A percentile compares a stretch with the other conserved stretches of the same genome.
Evolutionary conservation across 2,888 invertebrate genomes (phyloP).

Genomic region (Choreutis nemorana): DNA sequence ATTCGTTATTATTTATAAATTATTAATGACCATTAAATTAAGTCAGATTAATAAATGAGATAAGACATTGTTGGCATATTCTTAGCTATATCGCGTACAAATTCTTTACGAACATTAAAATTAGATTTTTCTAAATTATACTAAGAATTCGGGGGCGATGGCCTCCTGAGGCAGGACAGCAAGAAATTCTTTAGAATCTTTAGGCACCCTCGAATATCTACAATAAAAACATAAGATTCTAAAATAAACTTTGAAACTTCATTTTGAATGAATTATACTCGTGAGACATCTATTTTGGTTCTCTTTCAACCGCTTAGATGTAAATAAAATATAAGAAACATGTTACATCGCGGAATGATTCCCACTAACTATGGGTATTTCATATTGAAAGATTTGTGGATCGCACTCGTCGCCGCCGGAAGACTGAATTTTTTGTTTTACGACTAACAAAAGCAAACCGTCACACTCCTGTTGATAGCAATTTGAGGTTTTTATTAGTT

Average conservation of each 20-base stretch:
- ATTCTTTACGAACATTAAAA: too few relatives aligned
- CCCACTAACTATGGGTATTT: slow-evolving; percentile 30
- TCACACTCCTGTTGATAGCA: too few relatives aligned
- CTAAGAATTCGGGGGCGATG: slow-evolving; percentile 42
- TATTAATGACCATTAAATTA: too few relatives aligned
- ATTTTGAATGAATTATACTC: slow-evolving; percentile 54
- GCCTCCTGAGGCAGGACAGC: slow-evolving; percentile 20
- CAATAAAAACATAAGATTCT: slow-evolving; percentile 39
- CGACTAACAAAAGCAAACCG: too few relatives aligned
- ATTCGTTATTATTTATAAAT: too few relatives aligned
- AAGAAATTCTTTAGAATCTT: slow-evolving; percentile 29
- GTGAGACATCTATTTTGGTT: slow-evolving; percentile 47
- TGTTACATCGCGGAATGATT: slow-evolving; percentile 23
- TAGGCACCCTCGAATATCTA: slow-evolving; percentile 39
- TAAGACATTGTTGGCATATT: too few relatives aligned
- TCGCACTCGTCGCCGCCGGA: slow-evolving; percentile 30
- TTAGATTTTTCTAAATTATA: slow-evolving; percentile 33
- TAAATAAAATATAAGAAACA: too few relatives aligned
- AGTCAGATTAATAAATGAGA: too few relatives aligned
- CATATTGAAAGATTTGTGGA: slow-evolving; percentile 57
- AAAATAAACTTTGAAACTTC: slow-evolving; percentile 35
- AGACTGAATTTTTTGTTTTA: too few relatives aligned
- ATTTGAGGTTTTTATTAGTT: too few relatives aligned
- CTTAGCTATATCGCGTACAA: too few relatives aligned
- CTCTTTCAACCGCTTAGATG: slow-evolving; percentile 30